Evolutionary conservation across 1,140 invertebrate species (phyloP).

Genomic region (Panagrolaimus sp.): DNA sequence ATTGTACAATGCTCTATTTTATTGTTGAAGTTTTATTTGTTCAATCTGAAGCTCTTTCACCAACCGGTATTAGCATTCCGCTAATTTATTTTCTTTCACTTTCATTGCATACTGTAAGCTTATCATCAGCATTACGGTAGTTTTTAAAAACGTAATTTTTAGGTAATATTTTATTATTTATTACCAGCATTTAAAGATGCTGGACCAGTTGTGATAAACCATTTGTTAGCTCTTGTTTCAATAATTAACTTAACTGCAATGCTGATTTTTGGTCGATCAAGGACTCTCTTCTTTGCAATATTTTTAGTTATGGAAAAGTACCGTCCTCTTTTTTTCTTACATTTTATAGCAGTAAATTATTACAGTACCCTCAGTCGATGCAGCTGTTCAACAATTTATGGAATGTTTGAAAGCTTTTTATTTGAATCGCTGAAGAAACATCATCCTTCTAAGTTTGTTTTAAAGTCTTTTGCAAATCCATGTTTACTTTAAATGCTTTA

Average conservation of each 20-base stretch:
- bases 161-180: constrained; percentile 4
- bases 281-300: background rate
- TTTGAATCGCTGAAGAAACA: constrained; percentile 3
- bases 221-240: background rate
- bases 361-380: constrained; percentile 6
- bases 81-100: background rate
- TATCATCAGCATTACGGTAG: background rate
- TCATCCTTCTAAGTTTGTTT: no score
- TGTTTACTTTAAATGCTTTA: background rate
- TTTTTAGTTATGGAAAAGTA: constrained; percentile 8
- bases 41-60: background rate
- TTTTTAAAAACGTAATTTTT: background rate
- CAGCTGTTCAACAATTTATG: background rate
- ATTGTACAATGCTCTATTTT: background rate
- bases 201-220: background rate
- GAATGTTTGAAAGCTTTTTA: background rate
- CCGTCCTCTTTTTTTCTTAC: background rate
- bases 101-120: background rate
- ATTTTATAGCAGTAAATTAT: background rate
- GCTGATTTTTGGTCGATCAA: background rate
- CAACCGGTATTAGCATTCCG: background rate
- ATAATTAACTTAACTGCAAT: background rate
- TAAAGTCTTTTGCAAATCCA: no score
- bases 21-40: constrained; percentile 6
- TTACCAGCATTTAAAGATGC: background rate